phyloP scores from a whole-genome alignment of 2,888 invertebrate species.

The Drosophila greeni region DNA sequence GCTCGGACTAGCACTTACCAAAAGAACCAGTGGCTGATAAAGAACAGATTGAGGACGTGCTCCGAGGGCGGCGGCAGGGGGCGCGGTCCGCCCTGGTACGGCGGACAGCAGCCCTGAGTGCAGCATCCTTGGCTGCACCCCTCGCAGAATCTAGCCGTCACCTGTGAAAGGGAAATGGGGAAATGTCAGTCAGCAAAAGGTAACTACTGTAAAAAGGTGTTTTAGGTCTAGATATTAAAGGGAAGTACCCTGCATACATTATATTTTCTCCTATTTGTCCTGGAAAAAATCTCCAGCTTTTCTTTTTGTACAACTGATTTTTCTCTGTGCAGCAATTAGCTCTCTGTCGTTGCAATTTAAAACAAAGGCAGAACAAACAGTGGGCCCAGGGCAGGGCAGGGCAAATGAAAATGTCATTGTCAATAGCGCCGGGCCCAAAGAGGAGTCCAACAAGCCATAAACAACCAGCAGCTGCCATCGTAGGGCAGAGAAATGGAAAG shows the following conservation, averaged over 20 bases:
- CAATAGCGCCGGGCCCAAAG: slow-evolving; percentile 23
- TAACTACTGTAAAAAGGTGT: background rate
- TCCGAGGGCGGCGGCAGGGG: slow-evolving; percentile 80
- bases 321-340: slow-evolving; percentile 39
- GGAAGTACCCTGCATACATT: too few relatives aligned
- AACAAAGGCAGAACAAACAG: slow-evolving; percentile 4
- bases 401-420: slow-evolving; percentile 45
- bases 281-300: too few relatives aligned
- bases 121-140: slow-evolving; percentile 85
- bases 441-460: slow-evolving; percentile 12
- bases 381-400: background rate
- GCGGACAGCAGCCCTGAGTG: slow-evolving; percentile 83
- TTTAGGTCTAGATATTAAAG: too few relatives aligned
- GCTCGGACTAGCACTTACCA: slow-evolving; percentile 79
- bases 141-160: slow-evolving; percentile 81
- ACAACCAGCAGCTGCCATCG: slow-evolving; percentile 9
- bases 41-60: slow-evolving; percentile 83
- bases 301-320: background rate
- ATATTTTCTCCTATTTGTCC: too few relatives aligned
- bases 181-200: background rate
- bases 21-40: slow-evolving; percentile 85
- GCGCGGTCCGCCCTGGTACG: slow-evolving; percentile 78
- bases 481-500: slow-evolving; percentile 16
- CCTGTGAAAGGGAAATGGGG: slow-evolving; percentile 72
- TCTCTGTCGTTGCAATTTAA: slow-evolving; percentile 8